A percentile compares a stretch with the other conserved stretches of the same genome.
Conservation (phyloP, 2,113 vertebrate species). For the Dipodomys stephensi region DNA sequence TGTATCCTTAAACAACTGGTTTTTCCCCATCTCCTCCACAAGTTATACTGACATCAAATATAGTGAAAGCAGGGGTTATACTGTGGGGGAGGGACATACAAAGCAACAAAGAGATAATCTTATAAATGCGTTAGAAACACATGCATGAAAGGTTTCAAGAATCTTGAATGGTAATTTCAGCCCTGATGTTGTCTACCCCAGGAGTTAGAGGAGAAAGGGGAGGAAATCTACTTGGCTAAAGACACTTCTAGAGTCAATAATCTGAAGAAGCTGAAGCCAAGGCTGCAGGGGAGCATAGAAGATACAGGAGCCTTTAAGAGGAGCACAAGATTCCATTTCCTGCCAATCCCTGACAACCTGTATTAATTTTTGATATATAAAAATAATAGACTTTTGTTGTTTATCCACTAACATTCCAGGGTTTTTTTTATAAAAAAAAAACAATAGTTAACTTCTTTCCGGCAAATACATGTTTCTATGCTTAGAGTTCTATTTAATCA, state of each 20-base stretch:
- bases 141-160: too few relatives aligned
- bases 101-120: too few relatives aligned
- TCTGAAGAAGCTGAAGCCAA: background rate
- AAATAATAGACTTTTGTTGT: background rate
- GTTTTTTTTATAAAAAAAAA: background rate
- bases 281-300: background rate
- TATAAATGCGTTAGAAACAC: too few relatives aligned
- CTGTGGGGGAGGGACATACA: too few relatives aligned
- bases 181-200: too few relatives aligned
- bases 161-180: background rate
- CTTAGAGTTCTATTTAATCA: conserved; percentile 6
- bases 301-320: background rate
- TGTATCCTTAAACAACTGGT: too few relatives aligned
- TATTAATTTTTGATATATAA: background rate
- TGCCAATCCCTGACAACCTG: background rate
- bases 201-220: background rate
- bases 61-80: too few relatives aligned
- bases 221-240: background rate
- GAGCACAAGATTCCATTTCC: background rate
- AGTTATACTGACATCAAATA: too few relatives aligned
- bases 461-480: background rate
- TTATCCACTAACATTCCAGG: background rate
- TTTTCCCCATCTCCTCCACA: too few relatives aligned
- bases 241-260: background rate
- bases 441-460: background rate